phyloP scores from a whole-genome alignment of 2,797 vertebrate genomes.

The Petrocephalus schoutedeni region DNA sequence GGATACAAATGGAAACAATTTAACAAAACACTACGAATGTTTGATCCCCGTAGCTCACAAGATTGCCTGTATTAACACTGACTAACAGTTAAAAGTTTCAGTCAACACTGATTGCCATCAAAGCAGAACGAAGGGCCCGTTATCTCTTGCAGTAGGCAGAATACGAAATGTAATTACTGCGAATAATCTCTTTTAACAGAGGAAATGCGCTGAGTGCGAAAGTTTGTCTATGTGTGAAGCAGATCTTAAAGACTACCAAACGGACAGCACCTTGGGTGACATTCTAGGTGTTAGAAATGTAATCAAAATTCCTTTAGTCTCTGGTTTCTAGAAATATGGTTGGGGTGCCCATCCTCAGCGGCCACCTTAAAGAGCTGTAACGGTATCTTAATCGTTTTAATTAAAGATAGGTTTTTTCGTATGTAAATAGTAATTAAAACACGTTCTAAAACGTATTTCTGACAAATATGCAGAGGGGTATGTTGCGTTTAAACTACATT shows the following conservation, averaged over 20 bases:
- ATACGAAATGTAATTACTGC: conserved; percentile 48
- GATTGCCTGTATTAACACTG: conserved; percentile 40
- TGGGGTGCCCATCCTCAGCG: background rate
- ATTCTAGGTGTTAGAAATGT: conserved; percentile 29
- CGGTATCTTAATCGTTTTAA: background rate
- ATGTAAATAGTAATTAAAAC: background rate
- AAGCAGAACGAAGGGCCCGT: conserved; percentile 41
- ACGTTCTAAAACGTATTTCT: background rate
- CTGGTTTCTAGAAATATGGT: background rate
- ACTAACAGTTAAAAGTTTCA: conserved; percentile 39
- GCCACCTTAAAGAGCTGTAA: background rate
- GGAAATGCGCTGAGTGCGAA: conserved; percentile 39
- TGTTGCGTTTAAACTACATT: background rate
- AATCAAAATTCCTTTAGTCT: conserved; percentile 19
- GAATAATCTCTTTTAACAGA: conserved; percentile 43
- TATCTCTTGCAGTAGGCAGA: conserved; percentile 35
- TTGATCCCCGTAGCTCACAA: conserved; percentile 38
- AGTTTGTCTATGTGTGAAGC: conserved; percentile 44
- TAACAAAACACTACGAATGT: conserved; percentile 1
- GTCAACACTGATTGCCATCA: conserved; percentile 49
- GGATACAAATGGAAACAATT: background rate
- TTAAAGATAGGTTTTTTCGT: background rate
- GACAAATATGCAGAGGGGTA: background rate
- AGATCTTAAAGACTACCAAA: conserved; percentile 47
- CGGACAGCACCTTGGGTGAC: conserved; percentile 45